phyloP scores from a whole-genome alignment of 2,797 vertebrate species.

The Cyclopterus lumpus region DNA sequence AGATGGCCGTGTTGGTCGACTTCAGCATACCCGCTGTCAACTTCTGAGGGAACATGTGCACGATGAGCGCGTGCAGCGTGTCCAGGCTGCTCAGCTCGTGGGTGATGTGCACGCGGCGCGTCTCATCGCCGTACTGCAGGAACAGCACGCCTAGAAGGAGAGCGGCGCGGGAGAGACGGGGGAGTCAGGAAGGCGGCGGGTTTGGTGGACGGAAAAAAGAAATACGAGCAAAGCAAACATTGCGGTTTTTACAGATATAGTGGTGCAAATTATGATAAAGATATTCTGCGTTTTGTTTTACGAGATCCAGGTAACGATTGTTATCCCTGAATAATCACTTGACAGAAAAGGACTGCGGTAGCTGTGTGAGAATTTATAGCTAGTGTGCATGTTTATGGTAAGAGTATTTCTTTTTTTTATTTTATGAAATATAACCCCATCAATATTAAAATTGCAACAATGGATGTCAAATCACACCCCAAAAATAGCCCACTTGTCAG shows the following conservation, averaged over 20 bases:
- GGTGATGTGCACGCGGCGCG: constrained; percentile 96
- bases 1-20: constrained; percentile 96
- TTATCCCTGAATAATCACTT: constrained; percentile 12
- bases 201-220: constrained; percentile 16
- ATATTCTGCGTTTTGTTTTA: constrained; percentile 18
- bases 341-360: constrained; percentile 3
- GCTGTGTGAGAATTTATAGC: constrained; percentile 23
- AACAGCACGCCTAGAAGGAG: constrained; percentile 91
- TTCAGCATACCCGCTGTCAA: constrained; percentile 98
- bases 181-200: constrained; percentile 6
- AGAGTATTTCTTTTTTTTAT: background rate
- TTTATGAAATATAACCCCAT: background rate
- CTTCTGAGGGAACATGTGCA: constrained; percentile 99
- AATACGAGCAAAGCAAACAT: constrained; percentile 17
- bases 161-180: constrained; percentile 3
- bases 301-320: background rate
- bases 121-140: constrained; percentile 98
- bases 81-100: constrained; percentile 99
- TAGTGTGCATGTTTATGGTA: constrained; percentile 3
- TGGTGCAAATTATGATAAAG: constrained; percentile 13
- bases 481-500: constrained; percentile 22
- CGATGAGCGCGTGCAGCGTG: constrained; percentile 97
- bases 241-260: background rate
- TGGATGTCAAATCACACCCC: background rate
- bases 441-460: background rate